Evolutionary conservation across 1,140 invertebrate species (phyloP).

Genomic region (Drosophila saltans): DNA sequence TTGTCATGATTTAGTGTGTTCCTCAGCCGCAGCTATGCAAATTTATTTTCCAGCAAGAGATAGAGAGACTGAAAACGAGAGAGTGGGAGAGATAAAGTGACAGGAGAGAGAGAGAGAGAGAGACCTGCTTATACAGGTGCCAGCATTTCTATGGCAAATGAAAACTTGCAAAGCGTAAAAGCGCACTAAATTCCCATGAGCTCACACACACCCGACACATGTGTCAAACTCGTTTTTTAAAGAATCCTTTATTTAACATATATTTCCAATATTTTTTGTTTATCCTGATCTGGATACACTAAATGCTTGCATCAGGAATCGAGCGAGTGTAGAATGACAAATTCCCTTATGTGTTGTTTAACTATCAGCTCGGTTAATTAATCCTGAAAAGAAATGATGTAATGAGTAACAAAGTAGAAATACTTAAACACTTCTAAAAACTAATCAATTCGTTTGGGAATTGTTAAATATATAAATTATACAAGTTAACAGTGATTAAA

Average conservation of each 20-base stretch:
- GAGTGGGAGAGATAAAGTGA: background rate
- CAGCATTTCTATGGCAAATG: slow-evolving; percentile 32
- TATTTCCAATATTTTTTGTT: too few species aligned
- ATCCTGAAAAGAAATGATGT: too few species aligned
- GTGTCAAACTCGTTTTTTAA: slow-evolving; percentile 4
- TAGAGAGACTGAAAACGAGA: background rate
- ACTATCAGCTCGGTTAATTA: too few species aligned
- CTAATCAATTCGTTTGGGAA: too few species aligned
- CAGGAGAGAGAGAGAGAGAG: background rate
- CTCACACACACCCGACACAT: slow-evolving; percentile 3
- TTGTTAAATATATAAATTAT: too few species aligned
- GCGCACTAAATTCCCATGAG: slow-evolving; percentile 35
- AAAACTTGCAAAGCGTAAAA: slow-evolving; percentile 47
- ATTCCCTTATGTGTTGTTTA: too few species aligned
- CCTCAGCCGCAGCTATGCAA: slow-evolving; percentile 19
- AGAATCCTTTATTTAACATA: background rate
- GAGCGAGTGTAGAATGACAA: too few species aligned
- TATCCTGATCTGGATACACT: too few species aligned
- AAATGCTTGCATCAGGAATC: too few species aligned
- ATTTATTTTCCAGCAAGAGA: slow-evolving; percentile 36
- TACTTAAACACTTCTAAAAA: too few species aligned
- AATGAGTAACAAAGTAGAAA: too few species aligned
- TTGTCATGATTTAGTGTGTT: slow-evolving; percentile 41
- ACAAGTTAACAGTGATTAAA: too few species aligned
- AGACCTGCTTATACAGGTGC: slow-evolving; percentile 42